Evolutionary conservation across 1,140 invertebrate species (phyloP), one percentile per base, ranked within the genome.

Genomic region (Sweltsa coloradensis): DNA sequence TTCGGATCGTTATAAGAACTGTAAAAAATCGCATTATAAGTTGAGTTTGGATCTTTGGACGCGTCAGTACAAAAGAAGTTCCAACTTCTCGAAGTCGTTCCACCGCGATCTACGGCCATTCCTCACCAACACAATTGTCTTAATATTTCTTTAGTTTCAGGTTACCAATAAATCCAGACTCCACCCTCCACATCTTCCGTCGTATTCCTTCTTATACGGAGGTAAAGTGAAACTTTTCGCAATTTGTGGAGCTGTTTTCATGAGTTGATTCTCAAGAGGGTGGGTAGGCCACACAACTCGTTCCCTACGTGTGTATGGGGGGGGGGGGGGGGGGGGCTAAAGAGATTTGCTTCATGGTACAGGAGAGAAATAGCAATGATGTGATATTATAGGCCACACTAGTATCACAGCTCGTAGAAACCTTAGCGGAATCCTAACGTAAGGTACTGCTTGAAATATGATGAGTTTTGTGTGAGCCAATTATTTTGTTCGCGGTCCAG

Each of bases 381-480:
- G 37, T 19, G 16, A 40, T 40, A 40, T 40, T 22, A 40, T 40
- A 40, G 37, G 37, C 16, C 21, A 3, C 24, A 23, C 37, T 11
- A 19, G 37, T 19, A 19, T 40, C 24, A 22, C n/a, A 22, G 16
- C n/a, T 22, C 14, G 16, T 13, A 23, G 16, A 16, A 19, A 40
- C 24, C 37, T 22, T n/a, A 13, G 11, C 37, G 13, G 37, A 22
- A 21, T 13, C 3, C 19, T 40, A 40, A 40, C 43, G 23, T 37
- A 45, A 26, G 23, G 16, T 29, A 45, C 43, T 34, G 19, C 45
- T 19, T 23, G 45, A 51, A 51, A 51, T 51, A 51, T 51, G 45
- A 51, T 51, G 50, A 51, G 50, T 51, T 51, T 51, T 51, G 50
- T 47, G 45, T 22, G 45, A 51, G 50, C 39, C 50, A 51, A 51